Evolutionary conservation across 1,140 invertebrate genomes (phyloP).

Genomic region (Lepidurus arcticus): DNA sequence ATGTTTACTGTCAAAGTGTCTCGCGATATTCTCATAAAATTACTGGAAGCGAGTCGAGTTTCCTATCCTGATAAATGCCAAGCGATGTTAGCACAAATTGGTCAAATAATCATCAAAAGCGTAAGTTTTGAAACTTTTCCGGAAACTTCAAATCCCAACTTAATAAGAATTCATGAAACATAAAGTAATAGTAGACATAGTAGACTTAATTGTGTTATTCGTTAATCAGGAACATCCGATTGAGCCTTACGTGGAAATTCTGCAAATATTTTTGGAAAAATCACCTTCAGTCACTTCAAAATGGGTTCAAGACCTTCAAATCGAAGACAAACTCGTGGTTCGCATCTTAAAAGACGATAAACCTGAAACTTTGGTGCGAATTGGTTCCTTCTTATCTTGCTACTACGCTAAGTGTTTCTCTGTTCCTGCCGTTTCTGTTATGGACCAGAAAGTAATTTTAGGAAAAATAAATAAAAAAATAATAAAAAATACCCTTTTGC

Average conservation of each 20-base stretch:
- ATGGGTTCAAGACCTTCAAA: not conserved
- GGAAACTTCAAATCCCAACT: not conserved
- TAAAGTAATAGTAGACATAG: not conserved
- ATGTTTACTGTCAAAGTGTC: not conserved
- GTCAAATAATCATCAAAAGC: not conserved
- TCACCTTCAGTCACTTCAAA: not conserved
- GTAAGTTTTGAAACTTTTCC: not conserved
- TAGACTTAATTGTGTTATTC: not conserved
- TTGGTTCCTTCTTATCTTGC: not conserved
- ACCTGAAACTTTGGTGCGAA: not conserved
- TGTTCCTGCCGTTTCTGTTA: not conserved
- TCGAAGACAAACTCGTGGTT: not conserved
- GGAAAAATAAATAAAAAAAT: not conserved
- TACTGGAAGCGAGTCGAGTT: not conserved
- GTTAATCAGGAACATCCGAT: not conserved
- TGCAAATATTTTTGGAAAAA: slow-evolving; percentile 1
- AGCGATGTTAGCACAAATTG: not conserved
- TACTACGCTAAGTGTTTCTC: not conserved
- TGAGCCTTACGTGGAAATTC: not conserved
- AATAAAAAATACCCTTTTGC: not conserved
- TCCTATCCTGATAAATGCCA: not conserved
- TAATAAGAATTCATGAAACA: not conserved
- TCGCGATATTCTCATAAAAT: not conserved
- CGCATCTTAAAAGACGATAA: not conserved
- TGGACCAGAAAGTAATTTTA: not conserved